A percentile compares a stretch with the other conserved stretches of the same genome.
These are phyloP conservation scores for Danio rerio DNA, from an alignment of 2,113 vertebrate genomes.

Conservation along the genomic window GRCz12tu NC_133191.1:48246501-48247000, in stretches of 20 bases:
- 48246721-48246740: conserved; percentile 65
- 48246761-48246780: conserved; percentile 67
- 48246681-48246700: conserved; percentile 57
- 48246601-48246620: conserved; percentile 2
- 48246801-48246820: conserved; percentile 68
- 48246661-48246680: neutral
- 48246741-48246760: conserved; percentile 63
- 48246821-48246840: conserved; percentile 68
- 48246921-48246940: no score
- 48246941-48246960: no score
- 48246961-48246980: no score
- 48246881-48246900: neutral
- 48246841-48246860: conserved; percentile 59
- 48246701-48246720: conserved; percentile 52
- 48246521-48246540: neutral
- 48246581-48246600: conserved; percentile 6
- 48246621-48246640: conserved; percentile 20
- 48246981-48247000: no score
- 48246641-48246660: conserved; percentile 11
- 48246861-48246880: conserved; percentile 49
- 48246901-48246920: neutral
- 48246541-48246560: conserved; percentile 3
- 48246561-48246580: conserved; percentile 12
- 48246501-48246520: conserved; percentile 3
- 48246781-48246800: conserved; percentile 74